These are phyloP conservation scores for Diplodus puntazzo DNA, from an alignment of 2,797 vertebrate species.

Conservation along the genomic window DNA sequence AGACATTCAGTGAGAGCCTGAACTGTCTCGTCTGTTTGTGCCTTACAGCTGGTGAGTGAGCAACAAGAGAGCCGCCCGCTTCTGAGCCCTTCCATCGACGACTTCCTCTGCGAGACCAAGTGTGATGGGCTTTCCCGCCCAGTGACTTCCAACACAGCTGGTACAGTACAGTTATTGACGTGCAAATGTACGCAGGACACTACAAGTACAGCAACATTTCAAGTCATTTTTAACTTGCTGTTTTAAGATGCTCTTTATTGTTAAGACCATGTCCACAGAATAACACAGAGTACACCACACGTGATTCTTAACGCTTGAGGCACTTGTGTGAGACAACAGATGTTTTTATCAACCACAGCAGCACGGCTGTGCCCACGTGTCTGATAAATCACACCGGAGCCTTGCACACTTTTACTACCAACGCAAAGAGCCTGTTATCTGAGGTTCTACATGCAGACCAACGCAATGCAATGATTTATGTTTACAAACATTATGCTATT, in stretches of 20 bases:
- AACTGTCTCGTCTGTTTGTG: slow-evolving; percentile 77
- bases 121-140: slow-evolving; percentile 93
- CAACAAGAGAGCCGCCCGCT: slow-evolving; percentile 99
- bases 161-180: slow-evolving; percentile 44
- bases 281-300: not conserved
- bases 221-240: not conserved
- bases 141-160: slow-evolving; percentile 97
- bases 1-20: slow-evolving; percentile 31
- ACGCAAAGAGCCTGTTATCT: not conserved
- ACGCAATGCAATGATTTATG: not conserved
- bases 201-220: not conserved
- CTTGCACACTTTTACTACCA: not conserved
- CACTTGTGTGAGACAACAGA: slow-evolving; percentile 1
- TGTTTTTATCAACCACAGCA: slow-evolving; percentile 29
- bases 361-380: not conserved
- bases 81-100: slow-evolving; percentile 98
- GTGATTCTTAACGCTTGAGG: slow-evolving; percentile 1
- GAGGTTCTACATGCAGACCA: not conserved
- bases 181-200: not conserved
- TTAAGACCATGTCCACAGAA: not conserved
- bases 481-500: too few species aligned
- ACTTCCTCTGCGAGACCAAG: slow-evolving; percentile 99
- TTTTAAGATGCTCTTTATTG: not conserved
- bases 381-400: not conserved
- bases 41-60: slow-evolving; percentile 96